Percentiles rank a stretch among this genome's conserved stretches.
phyloP scores from a whole-genome alignment of 1,140 invertebrate genomes.

The Bombyx mori region DNA sequence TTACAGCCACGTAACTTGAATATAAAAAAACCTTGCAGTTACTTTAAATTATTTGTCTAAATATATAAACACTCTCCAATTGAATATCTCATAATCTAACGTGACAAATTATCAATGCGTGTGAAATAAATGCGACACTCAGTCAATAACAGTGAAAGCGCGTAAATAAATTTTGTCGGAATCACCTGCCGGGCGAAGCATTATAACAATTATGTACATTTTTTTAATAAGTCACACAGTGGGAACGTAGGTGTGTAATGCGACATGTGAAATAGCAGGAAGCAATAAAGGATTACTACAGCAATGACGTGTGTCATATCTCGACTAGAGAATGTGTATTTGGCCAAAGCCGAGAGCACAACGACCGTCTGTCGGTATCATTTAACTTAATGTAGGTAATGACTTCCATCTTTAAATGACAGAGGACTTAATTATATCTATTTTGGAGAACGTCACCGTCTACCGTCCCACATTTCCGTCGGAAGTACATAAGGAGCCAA shows the following conservation, averaged over 20 bases:
- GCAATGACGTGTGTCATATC: too few species aligned
- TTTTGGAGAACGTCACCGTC: constrained; percentile 12
- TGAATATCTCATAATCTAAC: too few species aligned
- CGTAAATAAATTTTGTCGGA: constrained; percentile 38
- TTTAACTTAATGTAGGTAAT: constrained; percentile 17
- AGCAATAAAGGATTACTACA: too few species aligned
- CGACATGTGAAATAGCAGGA: too few species aligned
- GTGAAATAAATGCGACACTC: too few species aligned
- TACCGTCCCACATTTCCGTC: constrained; percentile 57
- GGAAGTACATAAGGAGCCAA: constrained; percentile 41
- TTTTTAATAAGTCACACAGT: constrained; percentile 24
- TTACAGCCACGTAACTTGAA: too few species aligned
- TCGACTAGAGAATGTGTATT: too few species aligned
- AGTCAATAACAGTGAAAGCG: constrained; percentile 9
- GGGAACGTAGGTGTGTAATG: constrained; percentile 18
- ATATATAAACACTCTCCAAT: too few species aligned
- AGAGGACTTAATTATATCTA: constrained; percentile 13
- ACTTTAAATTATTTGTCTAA: too few species aligned
- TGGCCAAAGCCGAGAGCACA: background rate
- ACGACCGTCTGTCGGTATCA: constrained; percentile 4
- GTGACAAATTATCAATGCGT: too few species aligned
- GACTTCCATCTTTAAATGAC: constrained; percentile 7
- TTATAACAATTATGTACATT: constrained; percentile 38
- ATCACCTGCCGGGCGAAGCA: constrained; percentile 46
- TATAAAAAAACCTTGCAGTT: too few species aligned